Base-by-base conservation (phyloP, 2,797 vertebrate species). In the Hybognathus amarus region DNA sequence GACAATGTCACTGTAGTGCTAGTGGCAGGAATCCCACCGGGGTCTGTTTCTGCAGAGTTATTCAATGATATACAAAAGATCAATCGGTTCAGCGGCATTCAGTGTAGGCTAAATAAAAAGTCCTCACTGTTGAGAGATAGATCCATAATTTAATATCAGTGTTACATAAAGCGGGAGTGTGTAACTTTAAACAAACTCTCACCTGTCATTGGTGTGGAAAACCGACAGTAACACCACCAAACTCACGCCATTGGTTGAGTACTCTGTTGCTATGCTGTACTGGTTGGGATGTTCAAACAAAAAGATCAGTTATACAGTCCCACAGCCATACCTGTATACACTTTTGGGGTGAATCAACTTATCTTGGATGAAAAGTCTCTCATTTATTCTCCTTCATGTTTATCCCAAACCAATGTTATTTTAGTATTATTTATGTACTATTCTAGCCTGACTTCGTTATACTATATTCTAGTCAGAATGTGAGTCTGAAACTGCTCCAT, bases 1-100 rank as follows among this genome's bases (percentile, higher is more conserved):
- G 71, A 83, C 81, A 76, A 83, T 83, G 81, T 76, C 33, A 52
- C 71, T 56, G 63, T 59, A 42, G 47, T 42, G 63, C 61, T 67
- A 22, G 50, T 76, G 36, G 63, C 47, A 27, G 61, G 36, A 66
- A 22, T 77, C 81, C 50, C 73, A 11, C 63, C 2, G 18, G 61
- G 36, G 45, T 30, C 61, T 66, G 59, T 20, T 74, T 74, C 70
- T 63, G 69, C 20, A 7, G 80, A 75, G 70, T 40, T 63, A 76
- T 45, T 67, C 8, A 82, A 45, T 3, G 2, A 68, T 33, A 76
- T 8, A 52, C 61, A 56, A 83, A 76, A 40, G 47, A 76, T 76
- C 59, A 30, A 54, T 64, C 18, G 13, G 30, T 66, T n/a, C 75
- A 54, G 71, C n/a, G 12, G 24, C 30, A 6, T 82, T 54, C n/a